Conservation (phyloP, 2,113 vertebrate genomes). For the Neodontobutis hainanensis region DNA sequence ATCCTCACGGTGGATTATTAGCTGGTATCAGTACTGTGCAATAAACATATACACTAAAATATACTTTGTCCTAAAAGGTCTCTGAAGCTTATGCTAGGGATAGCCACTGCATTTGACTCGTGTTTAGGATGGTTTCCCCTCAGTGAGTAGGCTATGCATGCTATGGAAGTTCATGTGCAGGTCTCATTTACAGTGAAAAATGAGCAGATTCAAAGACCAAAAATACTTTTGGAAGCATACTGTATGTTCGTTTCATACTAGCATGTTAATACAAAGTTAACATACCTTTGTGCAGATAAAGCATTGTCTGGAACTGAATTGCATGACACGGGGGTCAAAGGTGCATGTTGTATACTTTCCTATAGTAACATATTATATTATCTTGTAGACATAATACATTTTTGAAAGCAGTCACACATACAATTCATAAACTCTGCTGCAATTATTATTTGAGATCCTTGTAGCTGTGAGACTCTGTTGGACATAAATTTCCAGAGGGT, state of each 20-base stretch:
- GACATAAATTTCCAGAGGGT: too few species aligned
- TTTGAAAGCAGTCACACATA: too few species aligned
- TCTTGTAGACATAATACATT: too few species aligned
- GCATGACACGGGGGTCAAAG: neutral
- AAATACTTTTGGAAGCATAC: slow-evolving; percentile 13
- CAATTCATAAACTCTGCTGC: too few species aligned
- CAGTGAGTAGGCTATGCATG: neutral
- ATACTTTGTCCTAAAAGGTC: neutral
- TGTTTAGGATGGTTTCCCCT: slow-evolving; percentile 5
- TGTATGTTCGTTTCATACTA: neutral
- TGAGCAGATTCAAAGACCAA: slow-evolving; percentile 16
- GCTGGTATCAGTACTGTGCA: neutral
- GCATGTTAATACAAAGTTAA: neutral
- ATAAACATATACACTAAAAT: neutral
- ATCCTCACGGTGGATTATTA: slow-evolving; percentile 10
- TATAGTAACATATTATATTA: too few species aligned
- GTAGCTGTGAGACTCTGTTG: too few species aligned
- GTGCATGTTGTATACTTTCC: neutral
- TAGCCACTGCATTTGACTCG: too few species aligned
- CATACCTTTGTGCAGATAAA: neutral
- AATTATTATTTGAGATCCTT: too few species aligned
- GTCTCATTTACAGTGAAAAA: slow-evolving; percentile 38
- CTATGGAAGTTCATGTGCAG: neutral
- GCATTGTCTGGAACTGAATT: neutral
- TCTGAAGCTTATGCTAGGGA: too few species aligned